Evolutionary conservation across 2,797 vertebrate genomes (phyloP), one percentile per base, ranked within the genome.

Genomic region (Heliangelus exortis): DNA sequence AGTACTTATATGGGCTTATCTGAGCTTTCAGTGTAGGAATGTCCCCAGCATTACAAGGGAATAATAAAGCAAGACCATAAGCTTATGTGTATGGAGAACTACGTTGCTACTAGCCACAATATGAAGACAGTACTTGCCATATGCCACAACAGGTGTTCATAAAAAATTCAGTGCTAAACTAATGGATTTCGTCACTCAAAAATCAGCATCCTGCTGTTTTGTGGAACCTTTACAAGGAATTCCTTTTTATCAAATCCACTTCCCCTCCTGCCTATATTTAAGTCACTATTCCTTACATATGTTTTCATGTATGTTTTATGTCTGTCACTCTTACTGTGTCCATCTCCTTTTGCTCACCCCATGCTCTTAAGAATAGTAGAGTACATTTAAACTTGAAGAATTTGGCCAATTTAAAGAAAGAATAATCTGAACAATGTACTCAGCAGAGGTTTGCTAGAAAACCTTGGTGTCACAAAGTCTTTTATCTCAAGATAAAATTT

Each of bases 21-120:
- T 93, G 76, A 87, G 87, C 55, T 81, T 50, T 88, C 53, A 62
- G 23, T 71, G 53, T 34, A 86, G 43, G 81, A 93, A 88, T 50
- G 55, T 34, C 55, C 50, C 66, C n/a, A 67, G 9, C 67, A 62
- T 16, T 76, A 8, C 26, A 75, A 82, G 36, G 45, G 65, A 74
- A 75, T 59, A 83, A 78, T 77, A 63, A 74, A 84, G 53, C 31
- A 25, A 75, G 57, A 61, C 68, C 23, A 13, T 21, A 43, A 72
- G 25, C 3, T 78, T 69, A 41, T 34, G 22, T 45, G 75, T 33
- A 21, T 31, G 28, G 19, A 63, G 50, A 87, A 72, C 55, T 61
- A n/a, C 14, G 10, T 17, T 79, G 31, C 67, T 76, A 31, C 29
- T 69, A 21, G 17, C 58, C 50, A 62, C 41, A 45, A 1, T 51